These are phyloP conservation scores for Dicerorhinus sumatrensis DNA, from an alignment of 2,113 vertebrate genomes.

Conservation along the genomic window DNA sequence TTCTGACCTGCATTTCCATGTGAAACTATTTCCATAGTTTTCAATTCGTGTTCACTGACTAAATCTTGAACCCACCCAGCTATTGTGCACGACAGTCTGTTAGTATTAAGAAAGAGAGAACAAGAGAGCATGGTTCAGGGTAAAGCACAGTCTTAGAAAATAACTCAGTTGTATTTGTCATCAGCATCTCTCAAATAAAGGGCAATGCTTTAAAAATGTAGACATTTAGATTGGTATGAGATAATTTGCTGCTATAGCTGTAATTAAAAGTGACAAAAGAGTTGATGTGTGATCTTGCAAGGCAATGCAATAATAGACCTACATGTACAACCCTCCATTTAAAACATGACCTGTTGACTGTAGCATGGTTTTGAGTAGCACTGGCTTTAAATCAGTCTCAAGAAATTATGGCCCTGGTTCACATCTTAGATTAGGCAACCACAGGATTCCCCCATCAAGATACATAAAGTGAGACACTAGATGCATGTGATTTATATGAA, in stretches of 20 bases:
- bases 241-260: conserved; percentile 44
- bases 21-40: background rate
- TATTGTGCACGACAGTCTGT: background rate
- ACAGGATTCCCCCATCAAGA: conserved; percentile 4
- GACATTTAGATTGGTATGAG: conserved; percentile 38
- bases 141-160: background rate
- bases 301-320: conserved; percentile 35
- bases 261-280: conserved; percentile 66
- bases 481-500: conserved; percentile 7
- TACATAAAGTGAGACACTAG: background rate
- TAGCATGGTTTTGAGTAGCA: background rate
- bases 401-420: conserved; percentile 40
- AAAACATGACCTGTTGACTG: conserved; percentile 10
- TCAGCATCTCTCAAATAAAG: conserved; percentile 18
- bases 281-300: conserved; percentile 57
- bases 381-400: conserved; percentile 42
- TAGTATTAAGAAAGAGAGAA: background rate
- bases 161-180: conserved; percentile 27
- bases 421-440: background rate
- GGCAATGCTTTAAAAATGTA: conserved; percentile 47
- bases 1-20: background rate
- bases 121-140: background rate
- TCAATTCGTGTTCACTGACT: background rate
- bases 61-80: conserved; percentile 1
- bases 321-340: conserved; percentile 17